Evolutionary conservation across 92 coral and sea anemone species (phyloP).

Genomic region (Nematostella vectensis): DNA sequence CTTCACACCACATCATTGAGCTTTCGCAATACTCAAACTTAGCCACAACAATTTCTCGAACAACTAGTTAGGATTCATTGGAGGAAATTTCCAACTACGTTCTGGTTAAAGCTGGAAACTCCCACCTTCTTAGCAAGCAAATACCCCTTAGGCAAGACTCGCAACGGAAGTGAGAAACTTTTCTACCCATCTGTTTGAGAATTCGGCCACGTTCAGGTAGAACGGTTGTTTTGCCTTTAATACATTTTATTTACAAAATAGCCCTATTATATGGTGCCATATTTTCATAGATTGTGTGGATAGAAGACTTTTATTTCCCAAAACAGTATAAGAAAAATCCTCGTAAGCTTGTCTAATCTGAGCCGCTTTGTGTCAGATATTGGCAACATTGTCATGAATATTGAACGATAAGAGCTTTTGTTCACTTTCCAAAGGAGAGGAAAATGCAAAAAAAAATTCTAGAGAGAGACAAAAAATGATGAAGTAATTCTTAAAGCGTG

Average conservation of each 20-base stretch:
- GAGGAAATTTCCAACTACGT: no score
- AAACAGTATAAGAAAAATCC: conserved; percentile 13
- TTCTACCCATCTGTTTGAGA: neutral
- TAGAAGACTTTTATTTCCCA: conserved; percentile 22
- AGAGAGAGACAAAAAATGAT: no score
- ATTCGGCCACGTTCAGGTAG: neutral
- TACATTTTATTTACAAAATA: conserved; percentile 19
- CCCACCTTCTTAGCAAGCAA: no score
- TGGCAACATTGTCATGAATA: neutral
- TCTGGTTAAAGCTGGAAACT: neutral
- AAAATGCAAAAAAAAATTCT: neutral
- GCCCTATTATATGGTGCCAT: conserved; percentile 30
- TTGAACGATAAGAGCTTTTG: neutral
- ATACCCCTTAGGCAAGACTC: no score
- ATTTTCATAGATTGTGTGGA: conserved; percentile 15
- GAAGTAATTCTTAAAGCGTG: no score
- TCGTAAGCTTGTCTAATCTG: conserved; percentile 1
- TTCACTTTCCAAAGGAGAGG: neutral
- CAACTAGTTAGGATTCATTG: no score
- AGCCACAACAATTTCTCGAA: no score
- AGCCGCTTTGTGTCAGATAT: neutral
- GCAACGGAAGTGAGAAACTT: no score
- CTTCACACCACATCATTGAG: no score
- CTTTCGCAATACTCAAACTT: no score
- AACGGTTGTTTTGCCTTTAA: conserved; percentile 18